These are phyloP conservation scores for Mongoloraphidia duomilia DNA, from an alignment of 2,888 invertebrate genomes.

Conservation along the genomic window DNA sequence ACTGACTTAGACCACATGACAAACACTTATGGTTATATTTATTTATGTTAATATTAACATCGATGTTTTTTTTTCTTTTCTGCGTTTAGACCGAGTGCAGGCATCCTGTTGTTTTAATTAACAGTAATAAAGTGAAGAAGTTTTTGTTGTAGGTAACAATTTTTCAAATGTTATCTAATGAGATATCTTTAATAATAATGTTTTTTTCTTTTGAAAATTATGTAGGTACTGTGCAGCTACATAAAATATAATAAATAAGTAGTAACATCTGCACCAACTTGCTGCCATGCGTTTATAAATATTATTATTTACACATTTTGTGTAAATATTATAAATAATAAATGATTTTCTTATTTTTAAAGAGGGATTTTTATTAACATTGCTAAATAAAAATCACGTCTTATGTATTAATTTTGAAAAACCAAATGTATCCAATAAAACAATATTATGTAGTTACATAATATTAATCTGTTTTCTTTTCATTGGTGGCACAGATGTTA, in stretches of 20 bases:
- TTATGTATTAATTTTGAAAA: too few relatives aligned
- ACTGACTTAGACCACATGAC: too few relatives aligned
- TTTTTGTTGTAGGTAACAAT: neutral
- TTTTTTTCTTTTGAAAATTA: slow-evolving; percentile 9
- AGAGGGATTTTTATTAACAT: too few relatives aligned
- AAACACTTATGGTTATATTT: neutral
- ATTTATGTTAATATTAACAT: neutral
- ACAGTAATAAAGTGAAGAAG: neutral
- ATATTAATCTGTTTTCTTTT: too few relatives aligned
- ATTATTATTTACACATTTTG: neutral
- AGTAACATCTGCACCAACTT: neutral
- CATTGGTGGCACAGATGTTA: too few relatives aligned
- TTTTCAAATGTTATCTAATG: neutral
- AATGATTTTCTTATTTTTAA: neutral
- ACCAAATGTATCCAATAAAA: too few relatives aligned
- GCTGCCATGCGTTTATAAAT: neutral
- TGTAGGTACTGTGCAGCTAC: slow-evolving; percentile 21
- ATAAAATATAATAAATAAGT: neutral
- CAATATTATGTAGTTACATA: too few relatives aligned
- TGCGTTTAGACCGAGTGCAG: neutral
- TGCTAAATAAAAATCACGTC: too few relatives aligned
- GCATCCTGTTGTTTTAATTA: neutral
- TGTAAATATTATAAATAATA: neutral
- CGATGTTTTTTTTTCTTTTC: neutral
- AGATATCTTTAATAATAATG: neutral